A percentile compares a stretch with the other conserved stretches of the same genome.
These are phyloP conservation scores for Chymomyza costata DNA, from an alignment of 1,140 invertebrate genomes.

Conservation along the genomic window DNA sequence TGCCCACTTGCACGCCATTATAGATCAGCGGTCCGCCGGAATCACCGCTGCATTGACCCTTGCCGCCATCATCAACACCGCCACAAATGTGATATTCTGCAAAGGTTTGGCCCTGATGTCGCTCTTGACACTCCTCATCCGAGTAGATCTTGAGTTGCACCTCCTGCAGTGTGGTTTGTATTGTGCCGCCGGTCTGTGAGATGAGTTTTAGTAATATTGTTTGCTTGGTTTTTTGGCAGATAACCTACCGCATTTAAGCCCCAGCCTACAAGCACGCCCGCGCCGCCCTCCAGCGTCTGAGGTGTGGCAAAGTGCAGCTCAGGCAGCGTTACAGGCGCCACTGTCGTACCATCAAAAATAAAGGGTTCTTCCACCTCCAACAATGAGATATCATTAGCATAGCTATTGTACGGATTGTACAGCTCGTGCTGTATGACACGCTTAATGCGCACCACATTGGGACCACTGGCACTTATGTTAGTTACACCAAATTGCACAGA, in stretches of 20 bases:
- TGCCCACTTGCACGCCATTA: slow-evolving; percentile 62
- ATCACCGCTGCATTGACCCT: slow-evolving; percentile 76
- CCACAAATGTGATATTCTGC: slow-evolving; percentile 72
- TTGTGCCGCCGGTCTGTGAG: slow-evolving; percentile 60
- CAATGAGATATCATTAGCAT: slow-evolving; percentile 65
- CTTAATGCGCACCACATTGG: slow-evolving; percentile 53
- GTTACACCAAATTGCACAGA: slow-evolving; percentile 57
- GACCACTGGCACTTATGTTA: slow-evolving; percentile 32
- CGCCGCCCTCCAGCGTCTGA: slow-evolving; percentile 38
- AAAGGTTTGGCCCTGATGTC: slow-evolving; percentile 47
- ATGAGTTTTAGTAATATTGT: neutral
- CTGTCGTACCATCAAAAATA: slow-evolving; percentile 39
- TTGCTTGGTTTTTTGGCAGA: neutral
- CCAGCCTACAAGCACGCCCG: slow-evolving; percentile 63
- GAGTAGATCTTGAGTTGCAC: slow-evolving; percentile 71
- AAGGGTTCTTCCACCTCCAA: slow-evolving; percentile 46
- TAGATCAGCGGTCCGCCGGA: slow-evolving; percentile 75
- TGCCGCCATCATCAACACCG: slow-evolving; percentile 74
- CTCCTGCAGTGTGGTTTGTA: slow-evolving; percentile 65
- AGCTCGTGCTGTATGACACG: slow-evolving; percentile 62
- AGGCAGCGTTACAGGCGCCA: slow-evolving; percentile 52
- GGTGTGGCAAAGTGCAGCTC: slow-evolving; percentile 36
- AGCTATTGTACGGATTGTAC: slow-evolving; percentile 47
- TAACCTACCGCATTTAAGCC: slow-evolving; percentile 57
- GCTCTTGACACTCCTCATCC: slow-evolving; percentile 55